A percentile compares a stretch with the other conserved stretches of the same genome.
phyloP scores from a whole-genome alignment of 2,797 vertebrate genomes.

The Rhabdophis nuchalis region DNA sequence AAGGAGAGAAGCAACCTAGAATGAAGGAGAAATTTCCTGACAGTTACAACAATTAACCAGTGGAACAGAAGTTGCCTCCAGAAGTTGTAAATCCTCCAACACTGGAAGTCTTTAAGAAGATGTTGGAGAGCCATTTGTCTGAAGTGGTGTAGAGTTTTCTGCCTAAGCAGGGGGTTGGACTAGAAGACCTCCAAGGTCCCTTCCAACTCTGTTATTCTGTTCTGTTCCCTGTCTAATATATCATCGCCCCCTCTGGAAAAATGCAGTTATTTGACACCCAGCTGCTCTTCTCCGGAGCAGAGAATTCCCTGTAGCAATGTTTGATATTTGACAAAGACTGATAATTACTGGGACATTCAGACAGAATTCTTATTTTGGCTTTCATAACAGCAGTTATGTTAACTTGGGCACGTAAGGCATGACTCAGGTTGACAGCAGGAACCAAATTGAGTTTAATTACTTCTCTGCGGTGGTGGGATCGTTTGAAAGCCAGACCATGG shows the following conservation, averaged over 20 bases:
- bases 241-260: not conserved
- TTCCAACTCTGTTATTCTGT: not conserved
- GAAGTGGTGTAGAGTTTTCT: too few species aligned
- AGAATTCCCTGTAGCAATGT: not conserved
- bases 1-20: too few species aligned
- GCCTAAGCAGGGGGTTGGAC: not conserved
- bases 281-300: not conserved
- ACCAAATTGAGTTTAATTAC: not conserved
- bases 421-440: not conserved
- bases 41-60: too few species aligned
- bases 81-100: too few species aligned
- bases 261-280: not conserved
- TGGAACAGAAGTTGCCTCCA: too few species aligned
- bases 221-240: not conserved
- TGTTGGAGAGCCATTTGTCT: too few species aligned
- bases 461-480: not conserved
- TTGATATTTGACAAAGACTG: not conserved
- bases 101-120: too few species aligned
- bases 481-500: not conserved
- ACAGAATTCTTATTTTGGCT: not conserved
- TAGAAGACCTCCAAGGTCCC: not conserved
- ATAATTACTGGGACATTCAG: not conserved
- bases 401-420: not conserved
- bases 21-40: too few species aligned
- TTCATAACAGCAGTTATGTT: not conserved